Percentiles rank a stretch among this genome's conserved stretches.
Evolutionary conservation across 2,888 invertebrate genomes (phyloP).

Genomic region (Lithophane leautieri): DNA sequence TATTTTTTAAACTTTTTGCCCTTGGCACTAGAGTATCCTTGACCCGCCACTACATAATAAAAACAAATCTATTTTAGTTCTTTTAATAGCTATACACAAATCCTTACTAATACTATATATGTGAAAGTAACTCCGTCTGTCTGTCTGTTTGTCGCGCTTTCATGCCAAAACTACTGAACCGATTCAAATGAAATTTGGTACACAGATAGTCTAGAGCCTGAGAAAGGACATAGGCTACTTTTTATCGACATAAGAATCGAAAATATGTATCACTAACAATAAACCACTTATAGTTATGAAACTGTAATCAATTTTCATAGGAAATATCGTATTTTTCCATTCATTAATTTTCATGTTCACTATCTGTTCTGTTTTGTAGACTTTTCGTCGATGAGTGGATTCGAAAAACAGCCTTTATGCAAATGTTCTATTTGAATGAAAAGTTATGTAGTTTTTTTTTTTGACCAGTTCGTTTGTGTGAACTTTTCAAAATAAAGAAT

Average conservation of each 20-base stretch:
- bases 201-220: too few species aligned
- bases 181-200: too few species aligned
- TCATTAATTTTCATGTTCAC: conserved; percentile 29
- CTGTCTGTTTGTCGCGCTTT: too few species aligned
- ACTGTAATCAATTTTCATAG: conserved; percentile 5
- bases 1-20: too few species aligned
- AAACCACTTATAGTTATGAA: conserved; percentile 9
- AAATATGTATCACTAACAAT: too few species aligned
- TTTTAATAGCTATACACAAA: background rate
- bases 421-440: conserved; percentile 7
- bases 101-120: too few species aligned
- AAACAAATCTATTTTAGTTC: background rate
- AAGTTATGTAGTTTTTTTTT: background rate
- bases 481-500: background rate
- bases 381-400: conserved; percentile 5
- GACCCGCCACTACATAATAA: background rate
- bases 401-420: background rate
- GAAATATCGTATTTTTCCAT: conserved; percentile 18
- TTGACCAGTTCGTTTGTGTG: background rate
- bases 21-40: conserved; percentile 1
- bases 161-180: too few species aligned
- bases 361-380: conserved; percentile 2
- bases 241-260: too few species aligned
- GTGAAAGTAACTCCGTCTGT: too few species aligned
- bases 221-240: too few species aligned